Evolutionary conservation across 1,140 invertebrate species (phyloP).

Genomic region (Papilio aristodemus): DNA sequence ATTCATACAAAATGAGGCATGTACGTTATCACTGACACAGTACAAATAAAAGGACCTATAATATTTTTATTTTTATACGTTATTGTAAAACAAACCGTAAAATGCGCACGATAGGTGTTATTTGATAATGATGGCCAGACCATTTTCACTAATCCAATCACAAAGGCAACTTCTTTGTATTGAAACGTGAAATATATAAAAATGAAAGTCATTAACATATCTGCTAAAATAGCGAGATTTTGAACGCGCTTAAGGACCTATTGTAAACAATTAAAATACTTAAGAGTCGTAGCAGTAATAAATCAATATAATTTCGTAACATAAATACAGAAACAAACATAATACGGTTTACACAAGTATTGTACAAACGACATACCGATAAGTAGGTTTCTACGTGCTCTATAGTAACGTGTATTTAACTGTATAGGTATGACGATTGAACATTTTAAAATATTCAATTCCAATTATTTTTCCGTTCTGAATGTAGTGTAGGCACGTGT

Average conservation of each 20-base stretch:
- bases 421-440: not conserved
- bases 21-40: no score
- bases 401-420: no score
- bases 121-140: no score
- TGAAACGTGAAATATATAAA: no score
- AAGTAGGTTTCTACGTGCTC: no score
- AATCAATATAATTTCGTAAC: not conserved
- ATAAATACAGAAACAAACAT: not conserved
- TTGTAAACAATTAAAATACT: not conserved
- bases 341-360: no score
- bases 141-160: no score
- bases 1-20: not conserved
- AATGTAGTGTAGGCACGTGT: slow-evolving; percentile 8
- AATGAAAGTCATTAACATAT: not conserved
- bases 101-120: no score
- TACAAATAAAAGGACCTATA: not conserved
- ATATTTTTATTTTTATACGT: not conserved
- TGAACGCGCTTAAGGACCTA: not conserved
- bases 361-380: no score
- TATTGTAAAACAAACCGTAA: no score
- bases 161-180: no score
- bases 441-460: slow-evolving; percentile 5
- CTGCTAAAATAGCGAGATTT: not conserved
- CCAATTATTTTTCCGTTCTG: not conserved
- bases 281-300: not conserved